Base-by-base conservation (phyloP, 2,797 vertebrate species). In the Anguilla megastoma region DNA sequence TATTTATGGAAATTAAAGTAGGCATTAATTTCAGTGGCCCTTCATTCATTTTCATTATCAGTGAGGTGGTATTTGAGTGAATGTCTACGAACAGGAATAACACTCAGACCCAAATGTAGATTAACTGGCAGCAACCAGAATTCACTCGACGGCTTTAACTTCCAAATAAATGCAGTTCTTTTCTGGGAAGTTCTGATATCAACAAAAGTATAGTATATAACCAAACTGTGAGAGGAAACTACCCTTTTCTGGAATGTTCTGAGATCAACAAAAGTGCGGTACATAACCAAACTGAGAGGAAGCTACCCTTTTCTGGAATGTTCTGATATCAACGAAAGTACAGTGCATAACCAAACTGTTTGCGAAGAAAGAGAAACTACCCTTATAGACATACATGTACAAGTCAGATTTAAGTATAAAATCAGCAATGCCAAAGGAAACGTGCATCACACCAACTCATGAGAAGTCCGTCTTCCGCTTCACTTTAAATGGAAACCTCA, bases 401-500 rank as follows among this genome's bases (percentile, higher is more conserved):
- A 10, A 12, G 74, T 79, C 36, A 41, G 33, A 79, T 5, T 16
- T 6, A 79, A 79, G 74, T 7, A 45, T 7, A 45, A 41, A 79
- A 79, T 79, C 74, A 48, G 21, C 79, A 82, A 82, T 48, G 79
- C 79, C 79, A 82, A 82, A 48, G 79, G 79, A 10, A 27, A n/a
- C 10, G 41, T 82, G 79, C 24, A 3, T 82, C 45, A 82, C 79
- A 82, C 79, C 79, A 82, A 9, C 79, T 24, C 79, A 9, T 8
- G 41, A 24, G 24, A 50, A 82, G 79, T 82, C 76, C 16, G 76
- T 80, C 41, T 82, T 82, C 45, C 45, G 8, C 79, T 33, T 3
- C 45, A 24, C 14, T 36, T 80, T 8, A 45, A 48, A 21, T 14
- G 41, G 7, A 80, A 48, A 21, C 41, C 76, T 45, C 18, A 21